Evolutionary conservation across 2,113 vertebrate genomes (phyloP), one percentile per base, ranked within the genome.

Genomic region (Paramormyrops kingsleyae): DNA sequence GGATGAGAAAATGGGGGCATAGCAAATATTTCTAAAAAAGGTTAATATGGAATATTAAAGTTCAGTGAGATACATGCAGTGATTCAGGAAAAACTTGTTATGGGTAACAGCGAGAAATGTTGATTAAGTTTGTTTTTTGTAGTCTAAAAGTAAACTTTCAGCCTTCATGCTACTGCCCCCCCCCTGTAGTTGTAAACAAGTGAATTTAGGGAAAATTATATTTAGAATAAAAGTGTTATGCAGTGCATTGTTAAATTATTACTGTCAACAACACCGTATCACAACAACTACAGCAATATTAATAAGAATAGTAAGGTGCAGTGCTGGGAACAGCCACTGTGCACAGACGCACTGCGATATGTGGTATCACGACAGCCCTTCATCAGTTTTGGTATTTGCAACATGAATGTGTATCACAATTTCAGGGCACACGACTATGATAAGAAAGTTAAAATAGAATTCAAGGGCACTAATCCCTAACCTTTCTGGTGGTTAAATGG

Each of bases 381-480:
- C 24, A 52, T 47, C 83, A 66, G 89, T 35, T 86, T 24, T 24
- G 42, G 21, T 24, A 62, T 89, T 89, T 56, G 42, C 83, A 47
- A 66, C 83, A 86, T 86, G 56, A 42, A 66, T 35, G 56, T 87
- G 84, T 90, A 84, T 50, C 83, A 89, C 53, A 49, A 74, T 87
- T 59, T 49, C 59, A 70, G 46, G 89, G 84, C 56, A 87, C 83
- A 90, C 56, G 13, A 90, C 83, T 70, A 21, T 87, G 89, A 90
- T 90, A 90, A 90, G 84, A 62, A 90, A 39, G 89, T 90, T 90
- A 90, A 90, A 90, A 90, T 90, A 90, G 89, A 85, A 87, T 90
- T 74, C 59, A 87, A 42, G 46, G 83, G 56, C 59, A 47, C 89
- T 87, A 59, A 87, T 84, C 83, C 44, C 84, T 87, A 87, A 59